Percentiles rank a stretch among this genome's conserved stretches.
phyloP scores from a whole-genome alignment of 2,113 vertebrate genomes.

The Furnarius figulus region DNA sequence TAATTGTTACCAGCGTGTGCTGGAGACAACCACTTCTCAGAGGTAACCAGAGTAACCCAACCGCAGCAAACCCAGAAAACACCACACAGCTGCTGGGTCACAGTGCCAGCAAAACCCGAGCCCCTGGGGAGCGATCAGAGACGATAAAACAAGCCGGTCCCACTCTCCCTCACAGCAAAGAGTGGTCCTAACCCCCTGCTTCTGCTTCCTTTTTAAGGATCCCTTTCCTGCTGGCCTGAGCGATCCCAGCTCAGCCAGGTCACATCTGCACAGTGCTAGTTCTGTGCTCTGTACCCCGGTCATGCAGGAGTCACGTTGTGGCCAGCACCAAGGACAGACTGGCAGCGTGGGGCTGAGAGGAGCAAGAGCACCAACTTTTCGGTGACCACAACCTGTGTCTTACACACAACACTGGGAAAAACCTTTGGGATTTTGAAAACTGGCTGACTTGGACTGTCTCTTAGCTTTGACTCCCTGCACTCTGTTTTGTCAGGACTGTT shows the following conservation, averaged over 20 bases:
- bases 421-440: background rate
- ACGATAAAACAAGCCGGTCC: background rate
- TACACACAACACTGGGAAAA: background rate
- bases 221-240: background rate
- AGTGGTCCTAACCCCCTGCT: background rate
- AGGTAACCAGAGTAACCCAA: background rate
- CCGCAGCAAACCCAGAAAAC: background rate
- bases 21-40: background rate
- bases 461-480: background rate
- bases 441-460: background rate
- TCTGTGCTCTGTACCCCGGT: background rate
- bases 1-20: background rate
- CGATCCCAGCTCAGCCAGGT: background rate
- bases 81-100: background rate
- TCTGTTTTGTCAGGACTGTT: background rate
- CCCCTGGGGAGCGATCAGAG: background rate
- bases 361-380: background rate
- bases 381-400: background rate
- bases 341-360: background rate
- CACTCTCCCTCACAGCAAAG: background rate
- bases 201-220: background rate
- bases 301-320: background rate
- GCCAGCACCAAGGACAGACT: background rate
- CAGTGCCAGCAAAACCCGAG: background rate
- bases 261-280: background rate